A percentile compares a stretch with the other conserved stretches of the same genome.
phyloP scores from a whole-genome alignment of 2,113 vertebrate genomes.

The Tychaedon coryphoeus region DNA sequence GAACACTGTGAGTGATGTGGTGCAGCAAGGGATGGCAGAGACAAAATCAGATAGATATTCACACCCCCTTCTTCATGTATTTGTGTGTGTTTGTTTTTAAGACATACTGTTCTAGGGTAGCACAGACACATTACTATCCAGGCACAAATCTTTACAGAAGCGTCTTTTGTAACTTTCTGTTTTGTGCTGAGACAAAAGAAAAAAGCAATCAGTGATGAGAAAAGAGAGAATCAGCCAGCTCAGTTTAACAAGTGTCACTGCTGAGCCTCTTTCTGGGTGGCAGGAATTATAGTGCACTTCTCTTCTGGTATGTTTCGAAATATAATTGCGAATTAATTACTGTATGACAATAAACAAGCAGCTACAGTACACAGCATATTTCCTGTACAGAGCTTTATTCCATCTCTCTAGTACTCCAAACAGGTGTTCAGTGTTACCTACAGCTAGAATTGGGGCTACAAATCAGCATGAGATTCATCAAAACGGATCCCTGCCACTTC shows the following conservation, averaged over 20 bases:
- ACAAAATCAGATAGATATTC: neutral
- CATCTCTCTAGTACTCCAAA: constrained; percentile 54
- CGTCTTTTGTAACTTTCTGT: neutral
- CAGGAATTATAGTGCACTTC: constrained; percentile 49
- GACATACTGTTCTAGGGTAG: neutral
- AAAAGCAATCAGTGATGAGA: constrained; percentile 21
- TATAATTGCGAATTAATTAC: constrained; percentile 63
- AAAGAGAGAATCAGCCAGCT: constrained; percentile 42
- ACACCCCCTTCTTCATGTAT: neutral
- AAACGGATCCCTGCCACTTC: constrained; percentile 67
- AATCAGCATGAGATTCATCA: constrained; percentile 67
- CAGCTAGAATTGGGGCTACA: constrained; percentile 63
- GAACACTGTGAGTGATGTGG: neutral
- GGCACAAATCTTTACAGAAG: neutral
- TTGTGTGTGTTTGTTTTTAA: neutral
- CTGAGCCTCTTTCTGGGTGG: constrained; percentile 47
- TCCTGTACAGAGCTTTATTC: constrained; percentile 21
- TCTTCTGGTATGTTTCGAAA: constrained; percentile 25
- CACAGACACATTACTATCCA: neutral
- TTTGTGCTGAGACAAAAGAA: constrained; percentile 26
- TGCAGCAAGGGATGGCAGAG: neutral
- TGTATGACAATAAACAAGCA: constrained; percentile 46
- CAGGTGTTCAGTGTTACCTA: constrained; percentile 67
- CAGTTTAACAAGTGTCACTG: constrained; percentile 14
- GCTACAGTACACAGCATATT: neutral